These are phyloP conservation scores for Syngnathus scovelli DNA, from an alignment of 2,113 vertebrate genomes.

Conservation along the genomic window DNA sequence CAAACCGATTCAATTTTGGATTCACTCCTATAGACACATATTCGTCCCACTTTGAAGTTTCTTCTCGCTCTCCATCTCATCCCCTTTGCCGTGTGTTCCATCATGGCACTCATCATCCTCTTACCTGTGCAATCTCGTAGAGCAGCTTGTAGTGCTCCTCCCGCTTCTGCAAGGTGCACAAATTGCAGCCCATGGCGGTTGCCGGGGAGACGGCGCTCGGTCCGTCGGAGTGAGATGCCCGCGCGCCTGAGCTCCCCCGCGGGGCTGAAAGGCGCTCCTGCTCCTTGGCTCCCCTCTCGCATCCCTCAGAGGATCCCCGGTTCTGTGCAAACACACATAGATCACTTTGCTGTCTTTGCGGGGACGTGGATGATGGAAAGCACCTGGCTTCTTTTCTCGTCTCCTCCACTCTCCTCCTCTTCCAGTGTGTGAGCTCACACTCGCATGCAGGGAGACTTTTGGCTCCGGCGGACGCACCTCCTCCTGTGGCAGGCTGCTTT, in stretches of 20 bases:
- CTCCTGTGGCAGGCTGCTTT: constrained; percentile 82
- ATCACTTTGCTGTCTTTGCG: constrained; percentile 19
- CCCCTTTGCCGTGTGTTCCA: too few species aligned
- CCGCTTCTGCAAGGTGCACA: constrained; percentile 97
- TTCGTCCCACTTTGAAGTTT: too few species aligned
- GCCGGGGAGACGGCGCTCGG: constrained; percentile 69
- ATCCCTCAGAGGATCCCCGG: constrained; percentile 76
- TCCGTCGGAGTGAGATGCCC: constrained; percentile 47
- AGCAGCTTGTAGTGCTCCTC: constrained; percentile 99
- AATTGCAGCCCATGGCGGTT: constrained; percentile 97
- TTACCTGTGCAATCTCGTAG: constrained; percentile 98
- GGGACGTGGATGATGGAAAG: constrained; percentile 28
- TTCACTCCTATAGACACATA: too few species aligned
- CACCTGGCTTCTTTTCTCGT: constrained; percentile 45
- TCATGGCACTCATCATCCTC: background rate
- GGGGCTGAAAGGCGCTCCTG: constrained; percentile 75
- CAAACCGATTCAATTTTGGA: too few species aligned
- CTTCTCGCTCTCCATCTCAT: too few species aligned
- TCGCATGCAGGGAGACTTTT: constrained; percentile 48
- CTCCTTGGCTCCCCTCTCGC: constrained; percentile 83
- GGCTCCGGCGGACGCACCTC: constrained; percentile 72
- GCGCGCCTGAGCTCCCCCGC: constrained; percentile 69
- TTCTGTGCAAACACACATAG: constrained; percentile 61
- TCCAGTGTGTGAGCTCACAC: constrained; percentile 54
- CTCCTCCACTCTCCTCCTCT: constrained; percentile 43